Percentiles rank a stretch among this genome's conserved stretches.
Evolutionary conservation across 2,797 vertebrate genomes (phyloP).

Genomic region (Coilia nasus): DNA sequence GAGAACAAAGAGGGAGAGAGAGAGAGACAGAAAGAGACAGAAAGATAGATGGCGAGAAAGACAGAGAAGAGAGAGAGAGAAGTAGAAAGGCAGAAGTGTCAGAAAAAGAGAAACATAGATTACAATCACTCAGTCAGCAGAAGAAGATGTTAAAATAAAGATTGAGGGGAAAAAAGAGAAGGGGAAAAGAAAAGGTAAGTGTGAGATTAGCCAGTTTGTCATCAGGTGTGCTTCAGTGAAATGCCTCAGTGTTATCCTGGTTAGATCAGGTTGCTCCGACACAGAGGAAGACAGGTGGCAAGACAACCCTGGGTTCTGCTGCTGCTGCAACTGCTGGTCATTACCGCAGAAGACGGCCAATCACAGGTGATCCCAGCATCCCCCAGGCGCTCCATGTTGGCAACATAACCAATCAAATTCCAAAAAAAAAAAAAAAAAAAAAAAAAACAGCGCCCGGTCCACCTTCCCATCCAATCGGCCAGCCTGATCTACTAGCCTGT

Average conservation of each 20-base stretch:
- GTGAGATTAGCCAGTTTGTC: slow-evolving; percentile 12
- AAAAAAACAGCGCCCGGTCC: neutral
- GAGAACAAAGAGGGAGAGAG: slow-evolving; percentile 13
- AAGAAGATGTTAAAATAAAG: neutral
- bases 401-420: neutral
- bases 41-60: slow-evolving; percentile 3
- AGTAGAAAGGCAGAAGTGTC: neutral
- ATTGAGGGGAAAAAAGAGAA: neutral
- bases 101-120: neutral
- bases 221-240: slow-evolving; percentile 10
- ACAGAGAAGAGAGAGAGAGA: neutral
- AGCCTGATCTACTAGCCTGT: slow-evolving; percentile 21
- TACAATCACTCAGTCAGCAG: too few species aligned
- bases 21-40: neutral
- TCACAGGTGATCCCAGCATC: neutral
- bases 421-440: too few species aligned
- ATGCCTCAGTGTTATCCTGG: slow-evolving; percentile 17
- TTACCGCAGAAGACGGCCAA: neutral
- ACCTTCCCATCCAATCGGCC: neutral
- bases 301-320: neutral
- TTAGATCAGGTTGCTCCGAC: slow-evolving; percentile 12
- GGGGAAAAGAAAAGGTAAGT: neutral
- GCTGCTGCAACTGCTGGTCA: neutral
- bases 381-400: neutral
- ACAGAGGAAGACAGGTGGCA: neutral